A percentile compares a stretch with the other conserved stretches of the same genome.
phyloP scores from a whole-genome alignment of 1,140 invertebrate species.

The Cydia pomonella region DNA sequence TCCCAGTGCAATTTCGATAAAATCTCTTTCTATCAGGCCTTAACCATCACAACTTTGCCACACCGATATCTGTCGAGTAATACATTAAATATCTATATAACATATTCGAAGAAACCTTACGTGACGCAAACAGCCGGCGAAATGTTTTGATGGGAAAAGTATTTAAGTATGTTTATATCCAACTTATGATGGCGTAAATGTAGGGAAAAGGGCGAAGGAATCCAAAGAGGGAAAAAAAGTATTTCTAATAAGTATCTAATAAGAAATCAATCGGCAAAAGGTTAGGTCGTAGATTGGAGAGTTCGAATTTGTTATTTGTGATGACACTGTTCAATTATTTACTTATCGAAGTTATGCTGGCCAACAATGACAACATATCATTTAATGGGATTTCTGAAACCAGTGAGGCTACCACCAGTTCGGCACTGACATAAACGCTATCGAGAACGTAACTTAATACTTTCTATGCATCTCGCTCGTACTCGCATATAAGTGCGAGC shows the following conservation, averaged over 20 bases:
- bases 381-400: neutral
- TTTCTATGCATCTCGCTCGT: too few species aligned
- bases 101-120: conserved; percentile 51
- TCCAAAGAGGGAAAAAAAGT: neutral
- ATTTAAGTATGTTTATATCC: conserved; percentile 42
- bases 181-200: conserved; percentile 5
- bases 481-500: too few species aligned
- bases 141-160: conserved; percentile 46
- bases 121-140: conserved; percentile 44
- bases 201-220: neutral
- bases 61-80: neutral
- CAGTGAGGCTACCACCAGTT: too few species aligned
- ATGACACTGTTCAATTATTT: neutral
- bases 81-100: too few species aligned
- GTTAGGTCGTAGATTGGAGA: neutral
- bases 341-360: neutral
- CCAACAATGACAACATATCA: neutral
- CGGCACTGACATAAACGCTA: too few species aligned
- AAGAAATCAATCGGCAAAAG: conserved; percentile 10
- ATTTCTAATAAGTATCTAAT: conserved; percentile 6
- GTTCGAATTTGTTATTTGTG: neutral
- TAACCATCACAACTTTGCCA: neutral
- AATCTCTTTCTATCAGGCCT: too few species aligned
- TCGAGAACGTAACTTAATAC: too few species aligned
- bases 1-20: too few species aligned